Conservation (phyloP, 1,140 invertebrate genomes). For the Aphidius gifuensis region DNA sequence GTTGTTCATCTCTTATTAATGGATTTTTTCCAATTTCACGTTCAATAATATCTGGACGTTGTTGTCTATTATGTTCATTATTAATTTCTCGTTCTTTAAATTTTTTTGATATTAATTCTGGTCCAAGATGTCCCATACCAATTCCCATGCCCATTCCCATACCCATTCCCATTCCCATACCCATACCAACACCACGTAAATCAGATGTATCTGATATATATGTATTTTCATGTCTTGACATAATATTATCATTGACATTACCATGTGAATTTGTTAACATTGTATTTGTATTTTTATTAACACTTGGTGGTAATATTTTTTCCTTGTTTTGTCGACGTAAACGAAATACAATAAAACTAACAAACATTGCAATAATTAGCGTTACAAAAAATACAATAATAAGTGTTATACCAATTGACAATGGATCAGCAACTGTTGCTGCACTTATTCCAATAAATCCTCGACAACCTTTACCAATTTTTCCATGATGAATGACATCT, state of each 20-base stretch:
- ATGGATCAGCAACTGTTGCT: slow-evolving; percentile 75
- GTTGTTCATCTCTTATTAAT: slow-evolving; percentile 67
- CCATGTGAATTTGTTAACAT: slow-evolving; percentile 46
- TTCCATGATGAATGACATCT: slow-evolving; percentile 66
- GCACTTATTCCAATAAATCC: slow-evolving; percentile 70
- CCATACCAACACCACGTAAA: slow-evolving; percentile 57
- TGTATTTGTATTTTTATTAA: slow-evolving; percentile 47
- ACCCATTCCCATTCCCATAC: no score
- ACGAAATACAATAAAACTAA: slow-evolving; percentile 86
- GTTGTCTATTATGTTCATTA: slow-evolving; percentile 64
- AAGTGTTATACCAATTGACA: slow-evolving; percentile 86
- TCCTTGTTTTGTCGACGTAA: slow-evolving; percentile 81
- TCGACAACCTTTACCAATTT: slow-evolving; percentile 66
- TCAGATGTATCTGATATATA: slow-evolving; percentile 51
- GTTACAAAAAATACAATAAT: slow-evolving; percentile 94
- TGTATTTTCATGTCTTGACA: slow-evolving; percentile 51
- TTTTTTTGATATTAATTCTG: slow-evolving; percentile 81
- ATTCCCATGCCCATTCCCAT: no score
- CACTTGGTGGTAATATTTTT: slow-evolving; percentile 54
- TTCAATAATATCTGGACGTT: slow-evolving; percentile 90
- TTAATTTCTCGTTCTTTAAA: slow-evolving; percentile 81
- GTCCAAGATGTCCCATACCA: slow-evolving; percentile 60
- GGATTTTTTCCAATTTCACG: slow-evolving; percentile 81
- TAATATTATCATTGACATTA: slow-evolving; percentile 39
- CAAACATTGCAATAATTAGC: slow-evolving; percentile 80